Base-by-base conservation (phyloP, 2,888 invertebrate species). In the Xestia rhomboidea region DNA sequence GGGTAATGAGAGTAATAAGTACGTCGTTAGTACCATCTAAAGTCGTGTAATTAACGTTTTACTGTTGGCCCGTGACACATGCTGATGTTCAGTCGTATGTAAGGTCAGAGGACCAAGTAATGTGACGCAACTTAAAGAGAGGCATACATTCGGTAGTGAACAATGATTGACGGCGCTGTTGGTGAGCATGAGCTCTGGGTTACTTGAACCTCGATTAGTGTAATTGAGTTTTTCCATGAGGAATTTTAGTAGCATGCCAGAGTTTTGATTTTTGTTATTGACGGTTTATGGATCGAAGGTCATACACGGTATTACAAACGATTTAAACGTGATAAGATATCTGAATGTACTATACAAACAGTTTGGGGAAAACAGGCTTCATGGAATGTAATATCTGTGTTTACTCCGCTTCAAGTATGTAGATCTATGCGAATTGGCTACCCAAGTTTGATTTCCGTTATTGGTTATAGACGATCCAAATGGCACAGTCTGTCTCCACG, bases 21-120 rank as follows among this genome's bases (percentile, higher is more conserved):
- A 30, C 57, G 27, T 8, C 27, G 34, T 82, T 44, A 67, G 76
- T 57, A 34, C 30, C 68, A 34, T 21, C 54, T 82, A n/a, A 57
- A 30, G 24, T 24, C 46, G 3, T 11, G 77, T 68, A 46, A 82
- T 79, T 79, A 79, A 34, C 41, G 46, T 77, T 77, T 82, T 68
- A 77, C 41, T 34, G 27, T 13, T 49, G 46, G 2, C 8, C 18
- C 49, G 27, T 27, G 24, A 18, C 27, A 80, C 60, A 34, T 34
- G 11, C 30, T 49, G 21, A 27, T 77, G 64, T 72, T 72, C 24
- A 27, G 46, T 24, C 13, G 46, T 27, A 38, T 24, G 15, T 41
- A 1, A 41, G 38, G 49, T 38, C 18, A 27, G 27, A 49, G 15
- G 21, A 72, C 71, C 27, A 51, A 46, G 11, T 38, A 27, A 38